Evolutionary conservation across 2,113 vertebrate genomes (phyloP), one percentile per base, ranked within the genome.

Genomic region (Pseudonaja textilis): DNA sequence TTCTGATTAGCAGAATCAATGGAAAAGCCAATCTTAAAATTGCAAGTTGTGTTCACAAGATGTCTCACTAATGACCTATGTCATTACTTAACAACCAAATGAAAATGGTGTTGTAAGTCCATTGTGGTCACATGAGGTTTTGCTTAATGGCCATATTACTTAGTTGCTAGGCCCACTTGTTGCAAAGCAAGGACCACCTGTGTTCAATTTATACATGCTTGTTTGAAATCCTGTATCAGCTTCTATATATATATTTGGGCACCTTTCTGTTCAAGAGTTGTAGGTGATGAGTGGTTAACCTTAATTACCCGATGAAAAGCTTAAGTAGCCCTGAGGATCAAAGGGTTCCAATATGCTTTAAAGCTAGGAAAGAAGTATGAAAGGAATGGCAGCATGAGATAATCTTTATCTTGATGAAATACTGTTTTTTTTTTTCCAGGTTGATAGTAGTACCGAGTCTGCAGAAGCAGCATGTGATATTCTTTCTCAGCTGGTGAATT

Each of bases 401-500:
- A 81, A 42, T 42, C 34, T 81, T 42, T 59, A 59, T 50, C 52
- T 88, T 56, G 90, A 1, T 92, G 52, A 57, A 74, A 5, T 54
- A 87, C 45, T 89, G 23, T 42, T 87, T 94, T 42, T 39, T 42
- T 39, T 95, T 5, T 1, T 16, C 57, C 69, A 99, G 99, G 98
- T 99, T 93, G 98, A 99, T 95, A 98, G 98, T 92, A 98, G 98
- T 87, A 98, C 98, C 45, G 98, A 99, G 87, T 99, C 98, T 95
- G 98, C 98, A 93, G 99, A 99, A 97, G 98, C 98, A 64, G 98
- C 98, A 42, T 99, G 98, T 96, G 96, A 98, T 95, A 98, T 99
- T 89, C 98, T 99, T 95, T 99, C 98, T 94, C 98, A 99, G 96
- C 94, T 99, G 95, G 98, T 99, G 89, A 99, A 99, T 94, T 99